Conservation (phyloP, 2,888 invertebrate species). For the Caenorhabditis macrosperma region DNA sequence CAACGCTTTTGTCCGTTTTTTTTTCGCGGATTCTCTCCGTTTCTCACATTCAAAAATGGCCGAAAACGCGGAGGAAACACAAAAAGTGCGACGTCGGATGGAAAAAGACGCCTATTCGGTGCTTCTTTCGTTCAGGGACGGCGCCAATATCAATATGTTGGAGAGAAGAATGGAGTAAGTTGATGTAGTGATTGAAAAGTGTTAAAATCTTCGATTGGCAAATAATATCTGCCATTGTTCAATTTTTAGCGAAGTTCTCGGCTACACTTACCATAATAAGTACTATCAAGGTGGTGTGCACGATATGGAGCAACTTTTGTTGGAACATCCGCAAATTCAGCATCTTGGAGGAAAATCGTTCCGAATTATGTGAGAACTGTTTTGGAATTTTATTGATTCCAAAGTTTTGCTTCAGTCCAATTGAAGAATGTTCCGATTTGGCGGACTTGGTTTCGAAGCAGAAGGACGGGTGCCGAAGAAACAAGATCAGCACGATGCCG, state of each 20-base stretch:
- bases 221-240: no score
- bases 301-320: slow-evolving; percentile 31
- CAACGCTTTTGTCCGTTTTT: background rate
- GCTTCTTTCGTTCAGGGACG: slow-evolving; percentile 39
- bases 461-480: slow-evolving; percentile 15
- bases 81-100: slow-evolving; percentile 26
- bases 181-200: background rate
- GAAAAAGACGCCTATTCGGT: slow-evolving; percentile 35
- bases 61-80: slow-evolving; percentile 12
- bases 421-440: slow-evolving; percentile 16
- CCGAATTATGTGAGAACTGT: slow-evolving; percentile 26
- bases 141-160: slow-evolving; percentile 18
- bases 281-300: slow-evolving; percentile 38
- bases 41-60: background rate
- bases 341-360: background rate
- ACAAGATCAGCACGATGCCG: slow-evolving; percentile 7
- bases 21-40: background rate
- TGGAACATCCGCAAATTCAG: slow-evolving; percentile 18
- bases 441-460: slow-evolving; percentile 23
- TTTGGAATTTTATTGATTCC: background rate
- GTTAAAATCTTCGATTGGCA: no score
- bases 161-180: slow-evolving; percentile 37
- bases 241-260: slow-evolving; percentile 39
- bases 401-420: slow-evolving; percentile 17
- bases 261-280: slow-evolving; percentile 35